These are phyloP conservation scores for Hippocampus guttulatus DNA, from an alignment of 2,113 vertebrate genomes.

Conservation along the genomic window DNA sequence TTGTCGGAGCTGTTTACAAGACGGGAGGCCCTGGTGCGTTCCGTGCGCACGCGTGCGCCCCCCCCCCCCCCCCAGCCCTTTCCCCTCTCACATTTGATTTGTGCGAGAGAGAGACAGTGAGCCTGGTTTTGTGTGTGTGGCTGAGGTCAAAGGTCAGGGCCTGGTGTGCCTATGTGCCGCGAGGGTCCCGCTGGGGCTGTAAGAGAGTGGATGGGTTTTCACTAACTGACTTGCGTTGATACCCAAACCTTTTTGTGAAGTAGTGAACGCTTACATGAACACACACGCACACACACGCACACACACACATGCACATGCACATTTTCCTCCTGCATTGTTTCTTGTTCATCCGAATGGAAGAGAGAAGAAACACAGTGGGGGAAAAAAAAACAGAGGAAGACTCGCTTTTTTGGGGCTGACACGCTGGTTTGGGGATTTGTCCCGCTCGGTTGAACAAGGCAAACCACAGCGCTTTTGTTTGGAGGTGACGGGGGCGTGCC, in stretches of 20 bases:
- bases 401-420: conserved; percentile 31
- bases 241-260: no score
- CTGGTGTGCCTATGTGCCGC: conserved; percentile 61
- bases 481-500: conserved; percentile 60
- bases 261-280: no score
- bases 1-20: conserved; percentile 69
- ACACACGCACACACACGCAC: no score
- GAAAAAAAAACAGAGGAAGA: conserved; percentile 36
- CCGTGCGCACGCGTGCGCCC: neutral
- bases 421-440: conserved; percentile 68
- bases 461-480: conserved; percentile 70
- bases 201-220: conserved; percentile 35
- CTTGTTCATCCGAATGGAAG: conserved; percentile 57
- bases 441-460: conserved; percentile 63
- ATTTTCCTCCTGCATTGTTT: conserved; percentile 47
- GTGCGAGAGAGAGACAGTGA: conserved; percentile 61
- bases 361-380: conserved; percentile 40
- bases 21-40: conserved; percentile 20
- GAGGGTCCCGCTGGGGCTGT: conserved; percentile 62
- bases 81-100: conserved; percentile 44
- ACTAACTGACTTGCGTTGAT: no score
- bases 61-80: no score
- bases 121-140: conserved; percentile 41
- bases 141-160: conserved; percentile 69
- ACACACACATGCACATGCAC: conserved; percentile 15